phyloP scores from a whole-genome alignment of 2,113 vertebrate species.

The Pollachius pollachius region DNA sequence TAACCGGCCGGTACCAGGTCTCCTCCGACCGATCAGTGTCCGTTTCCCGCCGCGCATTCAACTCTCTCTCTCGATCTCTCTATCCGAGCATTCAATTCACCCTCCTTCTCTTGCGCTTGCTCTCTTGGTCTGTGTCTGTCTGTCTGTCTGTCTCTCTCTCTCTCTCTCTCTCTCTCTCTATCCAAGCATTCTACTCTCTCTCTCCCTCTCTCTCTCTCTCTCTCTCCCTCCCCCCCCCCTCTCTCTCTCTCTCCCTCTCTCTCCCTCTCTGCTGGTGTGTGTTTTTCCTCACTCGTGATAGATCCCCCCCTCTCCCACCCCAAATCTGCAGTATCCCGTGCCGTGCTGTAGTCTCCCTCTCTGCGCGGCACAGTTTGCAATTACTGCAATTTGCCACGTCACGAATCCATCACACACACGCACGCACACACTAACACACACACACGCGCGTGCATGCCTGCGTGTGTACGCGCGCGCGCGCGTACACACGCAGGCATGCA shows the following conservation, averaged over 20 bases:
- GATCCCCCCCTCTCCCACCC: no score
- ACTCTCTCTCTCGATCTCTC: constrained; percentile 33
- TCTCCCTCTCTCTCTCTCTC: no score
- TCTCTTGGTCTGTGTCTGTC: no score
- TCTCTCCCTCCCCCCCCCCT: no score
- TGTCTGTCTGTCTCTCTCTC: no score
- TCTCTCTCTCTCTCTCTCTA: no score
- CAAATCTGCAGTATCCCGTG: constrained; percentile 49
- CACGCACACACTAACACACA: not conserved
- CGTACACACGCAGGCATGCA: not conserved
- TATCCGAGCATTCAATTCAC: no score
- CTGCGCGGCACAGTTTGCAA: constrained; percentile 51
- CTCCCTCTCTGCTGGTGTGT: not conserved
- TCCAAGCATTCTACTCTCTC: no score
- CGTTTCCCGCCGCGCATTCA: constrained; percentile 33
- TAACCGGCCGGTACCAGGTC: not conserved
- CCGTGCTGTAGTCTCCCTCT: constrained; percentile 52
- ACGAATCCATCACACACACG: constrained; percentile 23
- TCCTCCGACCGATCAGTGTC: constrained; percentile 24
- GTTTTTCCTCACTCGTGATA: no score
- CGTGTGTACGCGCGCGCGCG: constrained; percentile 12
- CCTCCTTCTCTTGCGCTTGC: no score
- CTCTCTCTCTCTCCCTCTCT: not conserved
- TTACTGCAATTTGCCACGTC: constrained; percentile 72
- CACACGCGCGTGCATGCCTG: not conserved